phyloP scores from a whole-genome alignment of 2,888 invertebrate genomes.

The Callyntrura guangdongensis region DNA sequence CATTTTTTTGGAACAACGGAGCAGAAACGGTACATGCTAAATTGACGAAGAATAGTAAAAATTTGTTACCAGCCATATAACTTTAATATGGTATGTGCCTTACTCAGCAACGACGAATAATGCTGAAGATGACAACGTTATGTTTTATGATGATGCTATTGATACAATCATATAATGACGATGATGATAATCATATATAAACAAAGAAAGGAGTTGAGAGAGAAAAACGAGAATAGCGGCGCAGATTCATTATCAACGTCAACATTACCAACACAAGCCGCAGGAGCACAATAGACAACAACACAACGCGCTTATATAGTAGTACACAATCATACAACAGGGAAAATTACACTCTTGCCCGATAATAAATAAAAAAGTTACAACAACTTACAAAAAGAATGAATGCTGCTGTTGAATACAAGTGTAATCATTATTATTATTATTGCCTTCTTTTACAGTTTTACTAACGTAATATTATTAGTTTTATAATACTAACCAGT shows the following conservation, averaged over 20 bases:
- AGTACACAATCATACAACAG: constrained; percentile 1
- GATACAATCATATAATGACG: constrained; percentile 42
- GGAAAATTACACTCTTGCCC: constrained; percentile 35
- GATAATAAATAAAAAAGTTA: constrained; percentile 41
- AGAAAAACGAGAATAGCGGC: constrained; percentile 35
- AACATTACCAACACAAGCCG: constrained; percentile 14
- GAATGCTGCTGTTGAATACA: constrained; percentile 3
- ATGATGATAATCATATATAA: constrained; percentile 20
- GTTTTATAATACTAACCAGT: background rate
- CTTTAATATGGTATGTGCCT: constrained; percentile 44
- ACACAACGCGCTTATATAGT: no score
- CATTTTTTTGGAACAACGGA: constrained; percentile 38
- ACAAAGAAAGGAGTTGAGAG: constrained; percentile 22
- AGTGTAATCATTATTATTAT: constrained; percentile 54
- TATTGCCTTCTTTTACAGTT: constrained; percentile 2
- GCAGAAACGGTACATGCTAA: constrained; percentile 35
- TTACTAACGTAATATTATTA: constrained; percentile 28
- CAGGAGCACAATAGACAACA: background rate
- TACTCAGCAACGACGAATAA: constrained; percentile 58
- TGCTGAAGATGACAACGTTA: background rate
- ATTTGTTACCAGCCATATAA: constrained; percentile 46
- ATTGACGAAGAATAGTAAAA: constrained; percentile 58
- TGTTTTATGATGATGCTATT: constrained; percentile 23
- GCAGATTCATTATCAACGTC: constrained; percentile 40
- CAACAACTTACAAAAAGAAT: background rate